Conservation (phyloP, 2,113 vertebrate species). For the Microcebus ravelobensis region DNA sequence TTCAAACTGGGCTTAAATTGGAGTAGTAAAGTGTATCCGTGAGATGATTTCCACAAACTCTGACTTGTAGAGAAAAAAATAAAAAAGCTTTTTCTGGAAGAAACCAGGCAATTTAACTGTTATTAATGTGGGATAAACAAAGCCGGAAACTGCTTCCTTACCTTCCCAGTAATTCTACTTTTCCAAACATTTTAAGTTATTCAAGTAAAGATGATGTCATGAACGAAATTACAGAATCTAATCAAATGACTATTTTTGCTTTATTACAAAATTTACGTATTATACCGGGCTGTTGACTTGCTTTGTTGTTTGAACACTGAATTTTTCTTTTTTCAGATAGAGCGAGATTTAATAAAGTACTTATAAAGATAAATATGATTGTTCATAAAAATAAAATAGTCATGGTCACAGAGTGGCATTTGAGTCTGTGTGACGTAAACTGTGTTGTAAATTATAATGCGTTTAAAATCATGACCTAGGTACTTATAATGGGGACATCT, state of each 20-base stretch:
- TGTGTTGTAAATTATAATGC: conserved; percentile 75
- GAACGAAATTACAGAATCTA: conserved; percentile 82
- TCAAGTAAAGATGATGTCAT: conserved; percentile 83
- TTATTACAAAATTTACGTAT: conserved; percentile 77
- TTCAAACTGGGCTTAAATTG: conserved; percentile 13
- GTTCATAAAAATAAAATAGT: conserved; percentile 80
- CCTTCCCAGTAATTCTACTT: conserved; percentile 69
- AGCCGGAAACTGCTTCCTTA: conserved; percentile 56
- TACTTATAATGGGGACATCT: conserved; percentile 14
- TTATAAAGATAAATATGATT: conserved; percentile 82
- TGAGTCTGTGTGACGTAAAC: conserved; percentile 57
- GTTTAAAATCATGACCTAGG: conserved; percentile 43
- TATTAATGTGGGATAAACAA: conserved; percentile 74
- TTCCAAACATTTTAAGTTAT: conserved; percentile 71
- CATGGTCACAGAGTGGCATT: conserved; percentile 76
- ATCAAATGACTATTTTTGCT: conserved; percentile 82
- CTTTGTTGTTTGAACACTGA: conserved; percentile 77
- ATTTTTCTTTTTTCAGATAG: conserved; percentile 79
- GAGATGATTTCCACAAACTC: neutral
- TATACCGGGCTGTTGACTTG: conserved; percentile 54
- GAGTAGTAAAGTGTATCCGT: neutral
- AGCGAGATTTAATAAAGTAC: conserved; percentile 83
- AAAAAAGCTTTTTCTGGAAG: conserved; percentile 49
- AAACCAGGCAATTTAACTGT: conserved; percentile 63
- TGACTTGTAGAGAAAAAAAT: conserved; percentile 1